These are phyloP conservation scores for Epinephelus awoara DNA, from an alignment of 2,797 vertebrate genomes.

Conservation along the genomic window DNA sequence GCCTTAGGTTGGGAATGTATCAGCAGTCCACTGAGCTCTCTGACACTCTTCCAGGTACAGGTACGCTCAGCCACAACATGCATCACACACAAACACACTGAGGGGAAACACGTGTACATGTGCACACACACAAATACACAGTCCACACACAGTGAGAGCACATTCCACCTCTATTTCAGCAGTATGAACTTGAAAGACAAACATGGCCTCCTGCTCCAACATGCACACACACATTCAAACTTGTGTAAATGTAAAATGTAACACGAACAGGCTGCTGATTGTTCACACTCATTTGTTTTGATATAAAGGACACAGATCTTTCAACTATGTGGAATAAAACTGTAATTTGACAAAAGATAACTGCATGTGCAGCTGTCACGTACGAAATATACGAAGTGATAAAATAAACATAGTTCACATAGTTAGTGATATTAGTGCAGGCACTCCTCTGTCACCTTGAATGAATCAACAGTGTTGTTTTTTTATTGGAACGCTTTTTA, in stretches of 20 bases:
- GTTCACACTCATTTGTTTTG: too few species aligned
- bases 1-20: constrained; percentile 55
- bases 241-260: not conserved
- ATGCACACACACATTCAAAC: constrained; percentile 38
- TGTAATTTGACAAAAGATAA: too few species aligned
- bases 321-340: too few species aligned
- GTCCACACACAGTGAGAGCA: constrained; percentile 15
- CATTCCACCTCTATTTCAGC: constrained; percentile 43
- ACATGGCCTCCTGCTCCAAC: constrained; percentile 38
- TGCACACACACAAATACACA: not conserved
- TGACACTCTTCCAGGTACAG: constrained; percentile 30
- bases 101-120: not conserved
- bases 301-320: too few species aligned
- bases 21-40: constrained; percentile 25
- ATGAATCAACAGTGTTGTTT: too few species aligned
- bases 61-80: constrained; percentile 49
- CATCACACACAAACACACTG: constrained; percentile 37
- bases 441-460: too few species aligned
- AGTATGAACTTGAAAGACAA: constrained; percentile 36
- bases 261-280: not conserved
- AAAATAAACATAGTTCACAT: too few species aligned
- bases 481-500: too few species aligned
- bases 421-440: too few species aligned
- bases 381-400: too few species aligned
- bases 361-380: too few species aligned